These are phyloP conservation scores for Leptinotarsa peninsularis DNA, from an alignment of 2,888 invertebrate species.

Conservation along the genomic window DNA sequence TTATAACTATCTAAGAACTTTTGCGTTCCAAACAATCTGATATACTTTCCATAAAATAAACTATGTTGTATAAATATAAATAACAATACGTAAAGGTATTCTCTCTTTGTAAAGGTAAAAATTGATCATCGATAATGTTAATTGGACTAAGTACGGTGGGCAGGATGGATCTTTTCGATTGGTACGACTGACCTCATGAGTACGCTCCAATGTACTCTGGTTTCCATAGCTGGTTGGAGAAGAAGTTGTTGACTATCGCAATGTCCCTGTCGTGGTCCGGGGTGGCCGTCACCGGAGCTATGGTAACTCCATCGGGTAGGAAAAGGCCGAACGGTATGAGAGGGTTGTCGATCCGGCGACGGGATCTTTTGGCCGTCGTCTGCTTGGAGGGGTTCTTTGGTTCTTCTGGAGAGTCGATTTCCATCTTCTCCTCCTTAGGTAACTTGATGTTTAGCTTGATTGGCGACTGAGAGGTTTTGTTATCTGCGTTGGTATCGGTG, in stretches of 20 bases:
- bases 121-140: conserved; percentile 50
- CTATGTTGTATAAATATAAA: conserved; percentile 65
- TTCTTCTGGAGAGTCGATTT: conserved; percentile 31
- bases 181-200: conserved; percentile 58
- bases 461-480: conserved; percentile 44
- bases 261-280: conserved; percentile 68
- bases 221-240: conserved; percentile 70
- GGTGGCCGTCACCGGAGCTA: conserved; percentile 64
- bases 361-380: conserved; percentile 40
- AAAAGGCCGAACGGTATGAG: conserved; percentile 65
- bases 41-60: conserved; percentile 60
- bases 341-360: conserved; percentile 61
- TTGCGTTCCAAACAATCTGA: conserved; percentile 50
- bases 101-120: conserved; percentile 54
- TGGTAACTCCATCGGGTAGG: conserved; percentile 66
- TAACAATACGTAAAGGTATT: conserved; percentile 66
- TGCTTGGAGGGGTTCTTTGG: conserved; percentile 42
- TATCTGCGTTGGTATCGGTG: conserved; percentile 40
- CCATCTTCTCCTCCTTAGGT: conserved; percentile 44
- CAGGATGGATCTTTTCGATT: conserved; percentile 39
- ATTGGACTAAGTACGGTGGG: conserved; percentile 55
- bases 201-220: conserved; percentile 68
- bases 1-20: conserved; percentile 35
- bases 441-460: conserved; percentile 47
- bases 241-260: conserved; percentile 69